Percentiles rank a stretch among this genome's conserved stretches.
phyloP scores from a whole-genome alignment of 2,888 invertebrate species.

The Aethes cnicana region DNA sequence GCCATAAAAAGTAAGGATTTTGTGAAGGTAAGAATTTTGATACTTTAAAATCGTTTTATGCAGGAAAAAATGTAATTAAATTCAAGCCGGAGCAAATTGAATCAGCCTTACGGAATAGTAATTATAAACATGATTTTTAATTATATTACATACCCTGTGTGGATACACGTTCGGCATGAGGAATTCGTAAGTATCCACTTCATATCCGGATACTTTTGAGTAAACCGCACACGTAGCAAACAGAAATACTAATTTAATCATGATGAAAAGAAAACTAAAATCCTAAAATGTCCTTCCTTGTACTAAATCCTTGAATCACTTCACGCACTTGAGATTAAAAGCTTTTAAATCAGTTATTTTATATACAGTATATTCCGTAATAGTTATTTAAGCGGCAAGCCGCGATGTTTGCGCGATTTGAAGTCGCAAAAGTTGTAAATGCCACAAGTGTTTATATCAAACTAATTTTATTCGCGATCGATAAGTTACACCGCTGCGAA shows the following conservation, averaged over 20 bases:
- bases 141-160: slow-evolving; percentile 87
- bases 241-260: slow-evolving; percentile 46
- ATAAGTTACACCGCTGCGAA: slow-evolving; percentile 26
- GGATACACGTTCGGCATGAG: slow-evolving; percentile 93
- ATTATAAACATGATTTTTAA: too few relatives aligned
- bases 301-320: not conserved
- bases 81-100: not conserved
- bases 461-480: slow-evolving; percentile 29
- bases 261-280: slow-evolving; percentile 33
- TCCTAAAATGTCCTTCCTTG: slow-evolving; percentile 1
- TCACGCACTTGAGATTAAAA: too few relatives aligned
- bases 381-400: slow-evolving; percentile 13
- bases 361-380: too few relatives aligned
- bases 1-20: too few relatives aligned
- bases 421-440: slow-evolving; percentile 9
- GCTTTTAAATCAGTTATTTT: too few relatives aligned
- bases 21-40: too few relatives aligned
- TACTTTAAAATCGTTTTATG: too few relatives aligned
- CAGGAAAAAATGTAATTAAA: too few relatives aligned
- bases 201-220: slow-evolving; percentile 46
- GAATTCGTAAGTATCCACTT: slow-evolving; percentile 84
- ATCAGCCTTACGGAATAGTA: too few relatives aligned
- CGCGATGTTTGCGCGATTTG: slow-evolving; percentile 18
- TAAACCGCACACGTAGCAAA: slow-evolving; percentile 43
- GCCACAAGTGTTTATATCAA: slow-evolving; percentile 28